Conservation (phyloP, 2,113 vertebrate genomes). For the Thamnophis sirtalis region DNA sequence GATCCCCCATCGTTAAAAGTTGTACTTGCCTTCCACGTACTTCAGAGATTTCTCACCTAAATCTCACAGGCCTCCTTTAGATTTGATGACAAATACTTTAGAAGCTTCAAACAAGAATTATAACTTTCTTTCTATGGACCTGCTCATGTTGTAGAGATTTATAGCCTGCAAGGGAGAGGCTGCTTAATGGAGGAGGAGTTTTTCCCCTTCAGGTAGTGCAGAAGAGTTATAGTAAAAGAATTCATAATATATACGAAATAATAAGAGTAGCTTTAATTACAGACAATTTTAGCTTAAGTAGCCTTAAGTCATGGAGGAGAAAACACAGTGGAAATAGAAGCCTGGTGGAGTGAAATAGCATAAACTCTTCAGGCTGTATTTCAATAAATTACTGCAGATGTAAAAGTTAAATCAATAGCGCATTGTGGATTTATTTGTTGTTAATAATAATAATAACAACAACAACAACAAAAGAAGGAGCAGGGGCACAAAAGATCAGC, state of each 20-base stretch:
- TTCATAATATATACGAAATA: background rate
- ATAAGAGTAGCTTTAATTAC: conserved; percentile 27
- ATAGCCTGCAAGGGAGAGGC: background rate
- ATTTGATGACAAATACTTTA: background rate
- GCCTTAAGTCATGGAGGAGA: background rate
- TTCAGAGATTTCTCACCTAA: conserved; percentile 17
- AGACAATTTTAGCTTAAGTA: conserved; percentile 15
- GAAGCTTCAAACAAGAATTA: background rate
- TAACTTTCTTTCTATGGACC: conserved; percentile 32
- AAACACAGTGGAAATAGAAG: background rate
- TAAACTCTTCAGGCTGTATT: background rate
- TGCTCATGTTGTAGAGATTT: background rate
- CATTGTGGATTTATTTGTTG: background rate
- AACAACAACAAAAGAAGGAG: too few species aligned
- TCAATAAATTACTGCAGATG: background rate
- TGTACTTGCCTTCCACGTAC: background rate
- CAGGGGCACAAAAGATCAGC: too few species aligned
- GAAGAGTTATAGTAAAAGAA: background rate
- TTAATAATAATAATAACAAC: background rate
- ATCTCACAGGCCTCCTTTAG: conserved; percentile 5
- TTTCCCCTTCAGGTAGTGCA: background rate
- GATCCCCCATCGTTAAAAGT: background rate
- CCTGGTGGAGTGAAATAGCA: background rate
- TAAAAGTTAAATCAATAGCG: background rate
- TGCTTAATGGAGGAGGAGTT: conserved; percentile 14